Evolutionary conservation across 2,113 vertebrate genomes (phyloP).

Genomic region (Glareola pratincola): DNA sequence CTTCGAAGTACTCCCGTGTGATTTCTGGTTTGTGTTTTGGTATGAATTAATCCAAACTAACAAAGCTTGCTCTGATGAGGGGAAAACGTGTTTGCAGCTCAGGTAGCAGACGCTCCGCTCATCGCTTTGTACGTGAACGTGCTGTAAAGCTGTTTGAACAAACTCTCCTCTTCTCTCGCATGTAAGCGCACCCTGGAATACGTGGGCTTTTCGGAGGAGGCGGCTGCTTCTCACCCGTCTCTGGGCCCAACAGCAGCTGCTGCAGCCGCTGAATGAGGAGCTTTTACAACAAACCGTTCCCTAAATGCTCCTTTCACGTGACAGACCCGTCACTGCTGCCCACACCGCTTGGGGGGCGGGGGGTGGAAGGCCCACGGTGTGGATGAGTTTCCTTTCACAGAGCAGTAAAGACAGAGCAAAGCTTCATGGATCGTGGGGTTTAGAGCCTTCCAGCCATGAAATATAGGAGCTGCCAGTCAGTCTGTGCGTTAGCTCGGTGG

Average conservation of each 20-base stretch:
- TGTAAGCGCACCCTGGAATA: background rate
- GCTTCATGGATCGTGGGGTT: background rate
- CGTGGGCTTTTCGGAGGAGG: background rate
- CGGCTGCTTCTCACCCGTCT: background rate
- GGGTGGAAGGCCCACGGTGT: background rate
- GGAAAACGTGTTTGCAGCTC: background rate
- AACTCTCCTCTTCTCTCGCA: background rate
- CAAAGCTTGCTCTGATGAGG: background rate
- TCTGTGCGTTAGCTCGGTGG: background rate
- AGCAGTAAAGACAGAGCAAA: background rate
- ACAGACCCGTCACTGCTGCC: background rate
- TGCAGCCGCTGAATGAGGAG: rapidly evolving
- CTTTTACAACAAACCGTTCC: background rate
- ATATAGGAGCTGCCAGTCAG: background rate
- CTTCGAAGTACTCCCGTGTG: background rate
- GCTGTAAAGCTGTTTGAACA: background rate
- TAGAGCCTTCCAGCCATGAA: background rate
- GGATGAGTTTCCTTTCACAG: rapidly evolving
- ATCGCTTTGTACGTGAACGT: rapidly evolving
- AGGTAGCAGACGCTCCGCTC: background rate
- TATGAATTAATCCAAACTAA: background rate
- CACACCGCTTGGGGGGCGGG: rapidly evolving
- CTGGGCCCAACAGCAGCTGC: background rate
- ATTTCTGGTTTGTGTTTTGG: background rate
- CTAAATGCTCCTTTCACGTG: background rate